phyloP scores from a whole-genome alignment of 2,888 invertebrate genomes.

The Meloe dianella region DNA sequence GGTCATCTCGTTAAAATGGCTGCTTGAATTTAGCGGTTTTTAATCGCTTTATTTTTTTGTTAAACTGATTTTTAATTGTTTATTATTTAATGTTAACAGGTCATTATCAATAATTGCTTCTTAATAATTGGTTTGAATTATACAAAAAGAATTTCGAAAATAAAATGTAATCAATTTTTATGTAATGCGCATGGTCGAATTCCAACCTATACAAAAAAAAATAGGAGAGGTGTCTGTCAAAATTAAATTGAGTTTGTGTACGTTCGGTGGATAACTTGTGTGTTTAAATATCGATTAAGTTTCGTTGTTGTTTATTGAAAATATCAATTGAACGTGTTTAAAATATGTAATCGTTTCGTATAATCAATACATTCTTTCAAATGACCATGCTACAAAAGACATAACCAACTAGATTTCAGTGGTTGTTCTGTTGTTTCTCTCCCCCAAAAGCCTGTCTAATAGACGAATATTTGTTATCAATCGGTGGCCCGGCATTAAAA shows the following conservation, averaged over 20 bases:
- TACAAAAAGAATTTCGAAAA: not conserved
- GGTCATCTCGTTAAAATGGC: not conserved
- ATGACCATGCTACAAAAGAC: slow-evolving; percentile 27
- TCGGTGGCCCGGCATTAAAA: not conserved
- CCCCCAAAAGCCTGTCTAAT: no score
- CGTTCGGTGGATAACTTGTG: slow-evolving; percentile 34
- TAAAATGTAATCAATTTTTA: slow-evolving; percentile 41
- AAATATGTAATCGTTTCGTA: slow-evolving; percentile 24
- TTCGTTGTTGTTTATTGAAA: slow-evolving; percentile 35
- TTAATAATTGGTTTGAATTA: not conserved
- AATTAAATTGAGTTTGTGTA: slow-evolving; percentile 46
- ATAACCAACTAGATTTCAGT: slow-evolving; percentile 38
- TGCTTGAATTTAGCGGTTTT: not conserved
- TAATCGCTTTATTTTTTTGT: no score
- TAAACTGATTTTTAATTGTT: no score
- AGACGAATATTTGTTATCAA: not conserved
- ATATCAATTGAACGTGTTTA: slow-evolving; percentile 21
- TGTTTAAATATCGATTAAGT: slow-evolving; percentile 44
- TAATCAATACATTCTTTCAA: not conserved
- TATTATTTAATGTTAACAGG: not conserved
- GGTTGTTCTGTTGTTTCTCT: slow-evolving; percentile 4
- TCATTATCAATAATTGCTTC: not conserved
- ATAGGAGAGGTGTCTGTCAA: slow-evolving; percentile 41
- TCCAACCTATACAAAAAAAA: slow-evolving; percentile 32
- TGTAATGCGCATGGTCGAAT: slow-evolving; percentile 35